A percentile compares a stretch with the other conserved stretches of the same genome.
Evolutionary conservation across 2,797 vertebrate species (phyloP).

Genomic region (Dendrocincla fuliginosa): DNA sequence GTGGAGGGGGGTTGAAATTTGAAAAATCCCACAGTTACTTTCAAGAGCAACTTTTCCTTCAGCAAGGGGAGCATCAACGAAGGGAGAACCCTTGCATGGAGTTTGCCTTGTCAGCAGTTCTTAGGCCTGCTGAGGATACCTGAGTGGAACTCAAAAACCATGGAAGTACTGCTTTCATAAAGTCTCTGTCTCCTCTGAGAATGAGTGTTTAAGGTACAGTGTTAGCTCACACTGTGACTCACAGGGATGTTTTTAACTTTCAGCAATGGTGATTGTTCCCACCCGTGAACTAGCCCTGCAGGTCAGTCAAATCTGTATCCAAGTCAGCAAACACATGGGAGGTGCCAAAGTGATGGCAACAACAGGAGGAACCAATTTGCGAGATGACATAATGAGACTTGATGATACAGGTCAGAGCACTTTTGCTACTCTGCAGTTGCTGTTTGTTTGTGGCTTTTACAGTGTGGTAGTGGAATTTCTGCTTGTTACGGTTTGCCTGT

Average conservation of each 20-base stretch:
- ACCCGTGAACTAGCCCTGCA: conserved; percentile 99
- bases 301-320: conserved; percentile 99
- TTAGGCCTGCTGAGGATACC: not conserved
- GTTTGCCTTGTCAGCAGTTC: not conserved
- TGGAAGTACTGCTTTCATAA: not conserved
- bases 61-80: not conserved
- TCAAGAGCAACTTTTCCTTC: not conserved
- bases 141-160: not conserved
- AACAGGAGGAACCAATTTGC: conserved; percentile 97
- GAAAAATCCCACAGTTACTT: not conserved
- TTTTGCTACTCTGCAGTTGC: not conserved
- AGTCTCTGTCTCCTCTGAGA: not conserved
- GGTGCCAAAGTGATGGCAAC: conserved; percentile 99
- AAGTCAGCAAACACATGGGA: conserved; percentile 99
- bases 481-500: not conserved
- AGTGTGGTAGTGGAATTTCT: not conserved
- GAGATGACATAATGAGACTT: conserved; percentile 98
- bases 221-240: not conserved
- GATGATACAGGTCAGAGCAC: conserved; percentile 90
- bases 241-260: not conserved
- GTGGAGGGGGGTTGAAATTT: not conserved
- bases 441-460: not conserved
- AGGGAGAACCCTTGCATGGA: fast-evolving
- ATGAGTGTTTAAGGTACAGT: not conserved
- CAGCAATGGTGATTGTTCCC: conserved; percentile 97